Percentiles rank a stretch among this genome's conserved stretches.
Evolutionary conservation across 2,113 vertebrate species (phyloP).

Genomic region (Narcine bancroftii): DNA sequence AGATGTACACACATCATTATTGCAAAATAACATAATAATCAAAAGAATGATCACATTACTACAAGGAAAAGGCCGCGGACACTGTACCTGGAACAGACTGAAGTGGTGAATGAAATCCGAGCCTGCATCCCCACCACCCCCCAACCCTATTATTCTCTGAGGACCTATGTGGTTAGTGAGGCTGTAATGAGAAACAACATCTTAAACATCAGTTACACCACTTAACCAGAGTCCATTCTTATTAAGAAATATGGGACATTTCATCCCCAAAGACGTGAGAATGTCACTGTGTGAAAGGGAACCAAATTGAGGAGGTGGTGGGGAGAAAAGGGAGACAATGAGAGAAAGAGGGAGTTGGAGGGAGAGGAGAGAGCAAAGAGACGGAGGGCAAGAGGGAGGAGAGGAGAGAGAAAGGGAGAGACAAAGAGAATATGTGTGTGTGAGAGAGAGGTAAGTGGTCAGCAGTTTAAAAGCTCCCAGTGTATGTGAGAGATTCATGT

Average conservation of each 20-base stretch:
- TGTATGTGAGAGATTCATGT: neutral
- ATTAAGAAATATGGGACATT: neutral
- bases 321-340: no score
- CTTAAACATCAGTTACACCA: slow-evolving; percentile 18
- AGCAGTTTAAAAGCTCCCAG: neutral
- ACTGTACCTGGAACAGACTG: neutral
- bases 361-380: neutral
- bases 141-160: neutral
- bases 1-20: slow-evolving; percentile 36
- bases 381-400: neutral
- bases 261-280: neutral
- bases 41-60: neutral
- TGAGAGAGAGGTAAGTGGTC: neutral
- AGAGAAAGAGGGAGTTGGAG: neutral
- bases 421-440: no score
- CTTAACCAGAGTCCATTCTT: neutral
- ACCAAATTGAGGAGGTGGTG: neutral
- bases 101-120: neutral
- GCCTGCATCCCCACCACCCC: neutral
- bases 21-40: slow-evolving; percentile 35
- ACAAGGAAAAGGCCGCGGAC: neutral
- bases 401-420: neutral
- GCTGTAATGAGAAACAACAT: slow-evolving; percentile 12
- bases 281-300: neutral
- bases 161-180: neutral